A percentile compares a stretch with the other conserved stretches of the same genome.
These are phyloP conservation scores for Hyperoplus immaculatus DNA, from an alignment of 2,797 vertebrate genomes.

Conservation along the genomic window DNA sequence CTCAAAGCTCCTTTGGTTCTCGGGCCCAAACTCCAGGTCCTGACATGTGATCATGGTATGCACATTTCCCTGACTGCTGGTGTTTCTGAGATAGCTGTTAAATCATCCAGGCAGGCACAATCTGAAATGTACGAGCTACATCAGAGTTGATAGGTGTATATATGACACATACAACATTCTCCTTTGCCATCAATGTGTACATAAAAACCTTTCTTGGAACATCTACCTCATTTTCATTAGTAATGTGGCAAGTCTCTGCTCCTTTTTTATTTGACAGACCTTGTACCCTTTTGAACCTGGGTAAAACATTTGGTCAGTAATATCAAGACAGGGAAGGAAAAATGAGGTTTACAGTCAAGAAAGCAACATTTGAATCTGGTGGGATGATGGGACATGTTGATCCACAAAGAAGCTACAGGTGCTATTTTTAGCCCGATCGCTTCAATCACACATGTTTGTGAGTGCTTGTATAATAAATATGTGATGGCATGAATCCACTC, in stretches of 20 bases:
- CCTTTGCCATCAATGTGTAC: constrained; percentile 22
- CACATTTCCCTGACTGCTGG: constrained; percentile 39
- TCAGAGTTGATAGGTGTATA: constrained; percentile 18
- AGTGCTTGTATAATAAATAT: constrained; percentile 40
- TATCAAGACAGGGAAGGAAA: background rate
- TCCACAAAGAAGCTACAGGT: constrained; percentile 40
- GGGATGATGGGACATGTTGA: background rate
- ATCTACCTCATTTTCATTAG: constrained; percentile 22
- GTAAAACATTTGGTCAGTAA: background rate
- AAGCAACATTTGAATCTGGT: background rate
- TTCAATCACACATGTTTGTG: constrained; percentile 17
- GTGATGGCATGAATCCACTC: constrained; percentile 55
- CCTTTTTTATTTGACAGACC: constrained; percentile 20
- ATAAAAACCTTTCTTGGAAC: constrained; percentile 35
- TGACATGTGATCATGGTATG: constrained; percentile 44
- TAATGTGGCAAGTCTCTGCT: constrained; percentile 5
- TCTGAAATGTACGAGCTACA: constrained; percentile 14
- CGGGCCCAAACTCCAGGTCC: constrained; percentile 38
- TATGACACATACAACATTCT: constrained; percentile 23
- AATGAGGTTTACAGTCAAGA: background rate
- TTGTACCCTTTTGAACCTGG: constrained; percentile 11
- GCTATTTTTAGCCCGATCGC: constrained; percentile 16
- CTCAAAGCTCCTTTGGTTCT: constrained; percentile 60
- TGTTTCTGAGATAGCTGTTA: constrained; percentile 21
- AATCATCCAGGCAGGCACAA: constrained; percentile 30